These are phyloP conservation scores for Eumacrocentrus americanus DNA, from an alignment of 2,888 invertebrate genomes.

Conservation along the genomic window DNA sequence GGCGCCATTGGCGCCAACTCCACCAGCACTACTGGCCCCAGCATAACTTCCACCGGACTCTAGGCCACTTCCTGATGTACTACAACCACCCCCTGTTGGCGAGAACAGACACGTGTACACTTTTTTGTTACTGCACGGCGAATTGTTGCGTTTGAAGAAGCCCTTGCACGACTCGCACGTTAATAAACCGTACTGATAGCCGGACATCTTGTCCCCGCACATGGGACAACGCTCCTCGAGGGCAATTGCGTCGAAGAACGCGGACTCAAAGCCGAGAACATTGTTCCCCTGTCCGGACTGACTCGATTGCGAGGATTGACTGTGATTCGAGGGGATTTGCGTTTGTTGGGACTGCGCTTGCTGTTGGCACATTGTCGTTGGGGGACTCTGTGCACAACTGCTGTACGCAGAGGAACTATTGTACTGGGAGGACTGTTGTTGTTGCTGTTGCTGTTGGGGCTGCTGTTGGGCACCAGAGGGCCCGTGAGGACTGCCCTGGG, in stretches of 20 bases:
- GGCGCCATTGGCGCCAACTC: constrained; percentile 44
- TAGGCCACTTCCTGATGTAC: constrained; percentile 35
- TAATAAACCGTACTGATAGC: constrained; percentile 77
- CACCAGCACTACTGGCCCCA: constrained; percentile 46
- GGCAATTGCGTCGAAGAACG: constrained; percentile 62
- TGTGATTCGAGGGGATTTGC: constrained; percentile 32
- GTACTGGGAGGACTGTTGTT: constrained; percentile 56
- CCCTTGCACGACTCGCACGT: constrained; percentile 81
- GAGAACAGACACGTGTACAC: constrained; percentile 72
- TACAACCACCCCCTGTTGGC: constrained; percentile 49
- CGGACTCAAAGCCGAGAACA: constrained; percentile 63
- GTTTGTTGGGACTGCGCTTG: constrained; percentile 43
- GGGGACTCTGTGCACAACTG: constrained; percentile 62
- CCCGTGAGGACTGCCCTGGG: constrained; percentile 71
- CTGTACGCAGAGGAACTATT: constrained; percentile 63
- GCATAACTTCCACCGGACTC: constrained; percentile 31
- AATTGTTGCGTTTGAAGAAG: constrained; percentile 71
- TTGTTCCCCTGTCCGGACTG: constrained; percentile 48
- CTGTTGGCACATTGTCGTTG: constrained; percentile 56
- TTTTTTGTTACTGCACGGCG: constrained; percentile 76
- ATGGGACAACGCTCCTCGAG: constrained; percentile 74
- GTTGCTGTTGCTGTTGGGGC: constrained; percentile 59
- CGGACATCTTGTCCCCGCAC: constrained; percentile 76
- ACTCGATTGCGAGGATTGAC: constrained; percentile 54
- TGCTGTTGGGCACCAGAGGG: constrained; percentile 58